These are phyloP conservation scores for Drosophila pruinosa DNA, from an alignment of 1,140 invertebrate species.

Conservation along the genomic window DNA sequence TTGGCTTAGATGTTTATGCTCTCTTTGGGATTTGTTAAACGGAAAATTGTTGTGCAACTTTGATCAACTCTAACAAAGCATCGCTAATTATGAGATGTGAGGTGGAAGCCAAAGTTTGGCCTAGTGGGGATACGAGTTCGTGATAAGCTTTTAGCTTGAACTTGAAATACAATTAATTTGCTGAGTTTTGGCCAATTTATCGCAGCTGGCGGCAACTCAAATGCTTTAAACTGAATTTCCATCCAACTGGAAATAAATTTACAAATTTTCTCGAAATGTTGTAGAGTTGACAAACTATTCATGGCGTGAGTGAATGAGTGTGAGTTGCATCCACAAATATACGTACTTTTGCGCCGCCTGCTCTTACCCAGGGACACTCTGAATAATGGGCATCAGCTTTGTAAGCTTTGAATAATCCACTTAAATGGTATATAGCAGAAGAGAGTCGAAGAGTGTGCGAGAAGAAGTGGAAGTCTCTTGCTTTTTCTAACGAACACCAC, in stretches of 20 bases:
- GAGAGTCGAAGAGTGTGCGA: neutral
- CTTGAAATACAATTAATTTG: conserved; percentile 37
- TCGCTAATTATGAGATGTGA: conserved; percentile 27
- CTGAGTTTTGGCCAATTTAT: conserved; percentile 44
- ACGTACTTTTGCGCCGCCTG: neutral
- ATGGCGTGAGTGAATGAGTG: neutral
- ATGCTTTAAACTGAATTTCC: neutral
- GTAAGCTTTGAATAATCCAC: conserved; percentile 74
- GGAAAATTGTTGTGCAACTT: conserved; percentile 13
- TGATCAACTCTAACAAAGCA: conserved; percentile 10
- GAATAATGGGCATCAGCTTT: conserved; percentile 30
- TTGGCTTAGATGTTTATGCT: neutral
- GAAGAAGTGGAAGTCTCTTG: conserved; percentile 43
- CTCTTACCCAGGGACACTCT: neutral
- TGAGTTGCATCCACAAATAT: neutral
- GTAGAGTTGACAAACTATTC: neutral
- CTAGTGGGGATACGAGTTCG: neutral
- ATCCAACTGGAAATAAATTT: neutral
- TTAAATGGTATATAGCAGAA: conserved; percentile 42
- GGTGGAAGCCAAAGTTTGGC: neutral
- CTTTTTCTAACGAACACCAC: conserved; percentile 60
- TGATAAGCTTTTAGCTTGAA: neutral
- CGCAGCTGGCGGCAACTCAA: neutral
- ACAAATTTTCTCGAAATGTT: neutral
- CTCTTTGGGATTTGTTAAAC: conserved; percentile 8